Conservation (phyloP, 2,888 invertebrate genomes). For the Electrophaes corylata region DNA sequence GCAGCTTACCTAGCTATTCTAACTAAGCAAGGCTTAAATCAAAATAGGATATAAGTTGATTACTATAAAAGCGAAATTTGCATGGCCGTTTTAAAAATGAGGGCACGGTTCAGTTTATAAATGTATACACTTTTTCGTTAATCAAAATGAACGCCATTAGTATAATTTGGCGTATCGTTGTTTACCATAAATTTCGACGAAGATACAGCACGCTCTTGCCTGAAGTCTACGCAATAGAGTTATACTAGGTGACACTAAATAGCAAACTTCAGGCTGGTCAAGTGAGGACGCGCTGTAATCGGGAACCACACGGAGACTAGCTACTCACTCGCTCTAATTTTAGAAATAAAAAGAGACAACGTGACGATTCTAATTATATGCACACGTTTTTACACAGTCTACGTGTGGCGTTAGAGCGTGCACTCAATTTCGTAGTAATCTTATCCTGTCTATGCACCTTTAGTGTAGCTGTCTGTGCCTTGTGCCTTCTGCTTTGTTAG, state of each 20-base stretch:
- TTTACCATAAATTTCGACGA: constrained; percentile 27
- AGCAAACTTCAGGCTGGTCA: background rate
- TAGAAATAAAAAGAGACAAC: constrained; percentile 27
- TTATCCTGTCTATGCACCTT: constrained; percentile 23
- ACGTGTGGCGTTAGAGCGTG: constrained; percentile 22
- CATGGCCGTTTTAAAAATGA: background rate
- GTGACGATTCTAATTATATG: constrained; percentile 32
- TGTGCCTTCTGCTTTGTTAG: constrained; percentile 6
- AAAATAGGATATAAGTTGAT: constrained; percentile 16
- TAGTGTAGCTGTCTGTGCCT: constrained; percentile 5
- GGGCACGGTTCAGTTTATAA: constrained; percentile 15
- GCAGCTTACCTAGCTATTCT: constrained; percentile 21
- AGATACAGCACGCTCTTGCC: background rate
- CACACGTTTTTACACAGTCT: constrained; percentile 31
- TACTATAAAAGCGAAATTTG: constrained; percentile 19
- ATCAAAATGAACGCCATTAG: constrained; percentile 42
- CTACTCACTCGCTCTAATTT: constrained; percentile 27
- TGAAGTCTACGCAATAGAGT: background rate
- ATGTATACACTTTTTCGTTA: constrained; percentile 37
- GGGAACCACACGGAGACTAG: constrained; percentile 15
- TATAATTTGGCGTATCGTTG: constrained; percentile 37
- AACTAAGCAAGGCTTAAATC: constrained; percentile 12
- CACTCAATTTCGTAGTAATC: constrained; percentile 14
- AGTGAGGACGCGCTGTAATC: constrained; percentile 3
- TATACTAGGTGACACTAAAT: background rate